A percentile compares a stretch with the other conserved stretches of the same genome.
These are phyloP conservation scores for Clostera curtula DNA, from an alignment of 2,888 invertebrate genomes.

Conservation along the genomic window DNA sequence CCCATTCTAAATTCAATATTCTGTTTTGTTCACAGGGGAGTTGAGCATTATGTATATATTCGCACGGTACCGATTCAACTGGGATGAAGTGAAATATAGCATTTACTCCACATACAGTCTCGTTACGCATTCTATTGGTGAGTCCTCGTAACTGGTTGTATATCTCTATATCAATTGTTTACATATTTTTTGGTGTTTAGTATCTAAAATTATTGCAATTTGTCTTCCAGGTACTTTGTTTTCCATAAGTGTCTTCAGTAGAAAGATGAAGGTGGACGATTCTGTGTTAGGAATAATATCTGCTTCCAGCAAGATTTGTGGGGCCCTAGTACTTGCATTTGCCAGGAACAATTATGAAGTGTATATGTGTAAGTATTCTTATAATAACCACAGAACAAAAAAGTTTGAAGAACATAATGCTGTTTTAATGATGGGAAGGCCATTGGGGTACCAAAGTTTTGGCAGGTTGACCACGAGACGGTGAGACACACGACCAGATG, in stretches of 20 bases:
- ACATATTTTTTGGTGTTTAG: neutral
- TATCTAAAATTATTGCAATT: neutral
- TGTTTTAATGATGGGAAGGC: too few relatives aligned
- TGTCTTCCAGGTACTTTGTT: constrained; percentile 53
- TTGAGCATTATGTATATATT: constrained; percentile 64
- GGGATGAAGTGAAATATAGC: constrained; percentile 69
- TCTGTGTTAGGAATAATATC: constrained; percentile 58
- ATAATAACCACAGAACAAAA: too few relatives aligned
- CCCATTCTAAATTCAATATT: neutral
- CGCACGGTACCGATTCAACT: constrained; percentile 64
- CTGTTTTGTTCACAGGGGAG: constrained; percentile 44
- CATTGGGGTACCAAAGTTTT: too few relatives aligned
- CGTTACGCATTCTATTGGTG: constrained; percentile 59
- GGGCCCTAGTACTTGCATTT: constrained; percentile 48
- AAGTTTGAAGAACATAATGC: too few relatives aligned
- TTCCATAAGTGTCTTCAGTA: constrained; percentile 57
- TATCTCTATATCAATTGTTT: neutral
- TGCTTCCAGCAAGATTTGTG: constrained; percentile 52
- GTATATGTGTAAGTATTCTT: constrained; percentile 41
- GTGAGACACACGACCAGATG: too few relatives aligned
- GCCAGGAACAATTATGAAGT: constrained; percentile 54
- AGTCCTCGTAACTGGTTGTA: too few relatives aligned
- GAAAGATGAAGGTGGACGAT: constrained; percentile 50
- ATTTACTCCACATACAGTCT: constrained; percentile 60
- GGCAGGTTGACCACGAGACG: too few relatives aligned